Base-by-base conservation (phyloP, 2,113 vertebrate genomes). In the Brachyhypopomus gauderio region DNA sequence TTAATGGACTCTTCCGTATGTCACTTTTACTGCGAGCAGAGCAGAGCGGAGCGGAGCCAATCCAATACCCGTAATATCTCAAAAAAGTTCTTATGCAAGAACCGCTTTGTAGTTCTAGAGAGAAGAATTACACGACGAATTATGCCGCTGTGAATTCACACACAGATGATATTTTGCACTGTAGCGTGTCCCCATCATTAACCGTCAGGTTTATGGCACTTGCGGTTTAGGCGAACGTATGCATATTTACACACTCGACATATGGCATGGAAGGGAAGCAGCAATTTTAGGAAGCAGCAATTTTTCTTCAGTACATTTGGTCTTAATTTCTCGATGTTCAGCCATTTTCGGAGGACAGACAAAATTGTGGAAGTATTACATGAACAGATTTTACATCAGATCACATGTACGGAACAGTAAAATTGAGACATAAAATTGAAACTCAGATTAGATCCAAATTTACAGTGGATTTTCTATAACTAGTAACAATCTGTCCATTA, bases 11-110 rank as follows among this genome's bases (percentile, higher is more conserved):
- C 76, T 86, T 85, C 81, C 78, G 34, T n/a, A 0, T 30, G 81
- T 64, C 60, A 85, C 80, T 82, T 79, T 83, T 52, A 75, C 52
- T 75, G 77, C 84, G 85, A 76, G 79, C 84, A 83, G 87, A 86
- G 85, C 23, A 20, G 85, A 76, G 79, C 84, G 83, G 87, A 86
- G 85, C 23, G 22, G 59, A 79, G 45, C 59, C 69, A 80, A 69
- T 84, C 48, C 59, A 77, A 85, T 60, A 72, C 76, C 80, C 72
- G 22, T 52, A 69, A 69, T 85, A 73, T 83, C 77, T 79, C 83
- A 62, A 66, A 88, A 86, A 72, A 76, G 5, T 38, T 66, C 55
- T 74, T 63, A 84, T 82, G 83, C 72, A 58, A 36, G 30, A 81
- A 56, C 74, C 59, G 62, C 72, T 75, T 81, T 60, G 60, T 67